Evolutionary conservation across 1,140 invertebrate genomes (phyloP), one percentile per base, ranked within the genome.

Genomic region (Pristionchus pacificus): DNA sequence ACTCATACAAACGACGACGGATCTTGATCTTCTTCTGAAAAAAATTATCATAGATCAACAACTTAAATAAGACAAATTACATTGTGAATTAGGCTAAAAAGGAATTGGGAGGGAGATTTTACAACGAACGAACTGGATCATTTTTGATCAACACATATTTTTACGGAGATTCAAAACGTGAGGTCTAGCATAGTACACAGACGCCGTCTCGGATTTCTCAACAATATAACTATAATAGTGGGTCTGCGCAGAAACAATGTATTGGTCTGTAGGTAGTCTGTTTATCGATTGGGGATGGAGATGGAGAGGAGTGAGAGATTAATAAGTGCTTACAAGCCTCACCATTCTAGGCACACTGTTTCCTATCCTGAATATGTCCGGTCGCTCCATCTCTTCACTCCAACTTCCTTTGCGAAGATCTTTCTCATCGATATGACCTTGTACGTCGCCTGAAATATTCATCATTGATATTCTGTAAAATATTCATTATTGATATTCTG

Each of bases 1-100:
- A 98, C 25, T 75, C 78, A 58, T 71, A 71, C 15, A 71, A 70
- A 49, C 76, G 62, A 27, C 60, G 33, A 19, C 27, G 62, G 19
- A 67, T 60, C 64, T 73, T 78, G 57, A 74, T 71, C 38, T 60
- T 38, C 49, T 30, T 30, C 71, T 72, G 60, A 2, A 77, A 73
- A 29, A 2, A 33, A 32, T 6, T 32, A 29, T 59, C 33, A 27
- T 65, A 0, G 15, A 32, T 65, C 3, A 0, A 57, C 19, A 49
- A 69, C 32, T 10, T 27, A 65, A 32, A 65, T 14, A 57, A 28
- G 33, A 55, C 62, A 38, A 38, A 15, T 60, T 28, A 60, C 59
- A 59, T 24, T 68, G 66, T 49, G 38, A 6, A 19, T 49, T 19
- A 49, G 19, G n/a, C n/a, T 19, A 49, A 49, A 19, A 49, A 49